Evolutionary conservation across 2,888 invertebrate species (phyloP), one percentile per base, ranked within the genome.

Genomic region (Drosophila pullipes): DNA sequence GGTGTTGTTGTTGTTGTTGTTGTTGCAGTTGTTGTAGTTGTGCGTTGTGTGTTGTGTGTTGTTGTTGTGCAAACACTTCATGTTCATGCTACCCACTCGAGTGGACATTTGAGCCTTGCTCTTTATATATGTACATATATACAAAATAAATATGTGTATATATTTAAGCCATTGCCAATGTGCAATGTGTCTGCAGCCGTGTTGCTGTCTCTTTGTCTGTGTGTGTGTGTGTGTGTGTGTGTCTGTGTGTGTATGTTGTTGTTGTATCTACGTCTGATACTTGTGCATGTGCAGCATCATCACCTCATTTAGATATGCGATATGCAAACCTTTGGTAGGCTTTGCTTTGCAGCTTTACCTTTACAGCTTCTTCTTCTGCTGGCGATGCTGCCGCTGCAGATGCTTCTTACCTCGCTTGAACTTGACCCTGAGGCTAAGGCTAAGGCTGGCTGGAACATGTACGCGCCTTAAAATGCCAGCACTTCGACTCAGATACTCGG

Each of bases 51-150:
- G 64, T 54, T 25, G 25, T 25, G 49, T 52, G 52, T 52, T 52
- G 52, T 77, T 84, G 87, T 59, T 89, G 90, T 57, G 89, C 87
- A 91, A 91, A 87, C 87, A 87, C 91, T 91, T 91, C 89, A 91
- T 87, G 91, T 87, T 90, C 89, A 80, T 85, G 88, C 82, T 83
- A 58, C 91, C 85, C 85, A 86, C 85, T 86, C 85, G 91, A 86
- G 85, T 86, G 88, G 90, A 91, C 85, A 86, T 87, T 89, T 86
- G 85, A 86, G 85, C 82, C 85, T 82, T 82, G 70, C 75, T 76
- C 74, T 78, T 74, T 67, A 64, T 55, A 28, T 69, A 55, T 70
- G 53, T 82, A 68, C 78, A 54, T 22, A 22, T 33, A 54, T 13
- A 35, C 33, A 66, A 69, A 66, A 71, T 68, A 60, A 25, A 30